Conservation (phyloP, 1,140 invertebrate genomes). For the Battus philenor region DNA sequence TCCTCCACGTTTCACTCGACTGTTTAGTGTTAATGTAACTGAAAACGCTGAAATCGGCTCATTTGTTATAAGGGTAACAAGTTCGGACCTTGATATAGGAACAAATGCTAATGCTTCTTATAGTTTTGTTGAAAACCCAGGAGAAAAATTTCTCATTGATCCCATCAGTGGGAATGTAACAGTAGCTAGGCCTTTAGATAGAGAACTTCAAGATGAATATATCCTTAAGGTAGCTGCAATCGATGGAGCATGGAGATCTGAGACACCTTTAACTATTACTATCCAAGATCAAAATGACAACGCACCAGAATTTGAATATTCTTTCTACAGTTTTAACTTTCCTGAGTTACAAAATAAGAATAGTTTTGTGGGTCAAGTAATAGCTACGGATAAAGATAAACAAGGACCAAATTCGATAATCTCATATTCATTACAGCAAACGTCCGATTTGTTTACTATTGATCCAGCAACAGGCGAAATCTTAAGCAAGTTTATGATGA, state of each 20-base stretch:
- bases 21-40: slow-evolving; percentile 96
- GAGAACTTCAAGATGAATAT: slow-evolving; percentile 94
- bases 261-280: slow-evolving; percentile 92
- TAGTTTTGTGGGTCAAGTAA: slow-evolving; percentile 91
- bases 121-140: slow-evolving; percentile 91
- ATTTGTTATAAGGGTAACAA: slow-evolving; percentile 94
- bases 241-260: slow-evolving; percentile 92
- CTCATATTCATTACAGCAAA: slow-evolving; percentile 92
- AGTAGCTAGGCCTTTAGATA: slow-evolving; percentile 87
- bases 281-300: slow-evolving; percentile 98
- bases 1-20: slow-evolving; percentile 92
- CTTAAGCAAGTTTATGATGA: slow-evolving; percentile 87
- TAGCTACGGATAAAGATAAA: slow-evolving; percentile 92
- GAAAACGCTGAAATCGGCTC: slow-evolving; percentile 95
- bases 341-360: slow-evolving; percentile 88
- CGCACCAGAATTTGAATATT: slow-evolving; percentile 92
- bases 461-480: slow-evolving; percentile 94
- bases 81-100: slow-evolving; percentile 91
- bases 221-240: slow-evolving; percentile 90
- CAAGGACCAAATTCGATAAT: slow-evolving; percentile 96
- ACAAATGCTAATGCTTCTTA: slow-evolving; percentile 93
- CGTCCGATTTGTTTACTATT: slow-evolving; percentile 92
- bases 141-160: slow-evolving; percentile 93
- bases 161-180: slow-evolving; percentile 92
- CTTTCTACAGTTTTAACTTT: slow-evolving; percentile 92